Conservation (phyloP, 2,797 vertebrate species). For the Enteromius argenteus region DNA sequence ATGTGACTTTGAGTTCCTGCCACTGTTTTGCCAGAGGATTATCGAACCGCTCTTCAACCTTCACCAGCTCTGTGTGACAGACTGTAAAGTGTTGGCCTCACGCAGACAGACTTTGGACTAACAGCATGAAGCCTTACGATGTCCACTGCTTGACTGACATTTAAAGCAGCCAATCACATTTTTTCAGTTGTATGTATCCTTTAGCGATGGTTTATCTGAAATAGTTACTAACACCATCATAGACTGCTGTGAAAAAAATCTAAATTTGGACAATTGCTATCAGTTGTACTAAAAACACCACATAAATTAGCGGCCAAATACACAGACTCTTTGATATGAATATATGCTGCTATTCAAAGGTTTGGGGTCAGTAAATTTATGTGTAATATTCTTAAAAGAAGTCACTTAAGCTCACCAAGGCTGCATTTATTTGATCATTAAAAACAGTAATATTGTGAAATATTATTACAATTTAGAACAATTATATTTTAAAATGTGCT, state of each 20-base stretch:
- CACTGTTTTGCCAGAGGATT: constrained; percentile 57
- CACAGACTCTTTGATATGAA: background rate
- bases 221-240: background rate
- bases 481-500: background rate
- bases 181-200: background rate
- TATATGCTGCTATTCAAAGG: background rate
- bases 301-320: background rate
- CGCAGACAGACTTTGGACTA: background rate
- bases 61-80: constrained; percentile 28
- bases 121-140: background rate
- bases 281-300: background rate
- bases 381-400: background rate
- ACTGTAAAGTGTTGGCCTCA: constrained; percentile 23
- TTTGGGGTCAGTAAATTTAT: background rate
- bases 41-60: constrained; percentile 51
- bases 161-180: background rate
- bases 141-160: background rate
- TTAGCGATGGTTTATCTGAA: background rate
- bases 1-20: constrained; percentile 65
- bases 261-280: background rate
- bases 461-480: background rate
- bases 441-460: background rate
- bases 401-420: background rate
- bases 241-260: background rate
- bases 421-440: background rate